These are phyloP conservation scores for Tonatia bakeri DNA, from an alignment of 2,113 vertebrate genomes.

Conservation along the genomic window DNA sequence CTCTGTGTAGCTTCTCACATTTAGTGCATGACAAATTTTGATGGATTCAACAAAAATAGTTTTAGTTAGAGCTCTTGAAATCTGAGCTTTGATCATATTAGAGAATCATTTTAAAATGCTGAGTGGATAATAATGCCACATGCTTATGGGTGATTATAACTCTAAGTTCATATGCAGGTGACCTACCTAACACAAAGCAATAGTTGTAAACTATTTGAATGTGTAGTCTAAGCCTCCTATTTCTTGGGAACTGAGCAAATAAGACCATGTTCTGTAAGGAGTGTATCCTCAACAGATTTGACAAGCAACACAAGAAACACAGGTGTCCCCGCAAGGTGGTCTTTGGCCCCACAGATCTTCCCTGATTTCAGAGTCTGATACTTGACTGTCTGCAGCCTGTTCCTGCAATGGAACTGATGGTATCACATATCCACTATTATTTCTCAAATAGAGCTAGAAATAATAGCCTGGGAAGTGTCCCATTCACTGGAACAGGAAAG, in stretches of 20 bases:
- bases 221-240: not conserved
- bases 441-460: constrained; percentile 10
- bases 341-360: not conserved
- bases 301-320: not conserved
- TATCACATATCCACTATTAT: not conserved
- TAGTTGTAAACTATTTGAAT: not conserved
- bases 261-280: not conserved
- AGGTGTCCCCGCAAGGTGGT: not conserved
- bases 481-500: not conserved
- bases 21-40: not conserved
- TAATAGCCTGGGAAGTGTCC: not conserved
- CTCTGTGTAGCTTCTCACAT: not conserved
- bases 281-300: not conserved
- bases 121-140: constrained; percentile 13
- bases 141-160: not conserved
- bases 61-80: not conserved
- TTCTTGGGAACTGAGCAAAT: not conserved
- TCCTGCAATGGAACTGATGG: not conserved
- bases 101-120: constrained; percentile 10
- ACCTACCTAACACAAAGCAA: not conserved
- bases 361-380: not conserved
- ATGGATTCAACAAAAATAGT: not conserved
- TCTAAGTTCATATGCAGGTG: not conserved
- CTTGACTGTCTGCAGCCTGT: not conserved
- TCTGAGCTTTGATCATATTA: constrained; percentile 2